A percentile compares a stretch with the other conserved stretches of the same genome.
These are phyloP conservation scores for Sterna hirundo DNA, from an alignment of 2,113 vertebrate species.

Conservation along the genomic window DNA sequence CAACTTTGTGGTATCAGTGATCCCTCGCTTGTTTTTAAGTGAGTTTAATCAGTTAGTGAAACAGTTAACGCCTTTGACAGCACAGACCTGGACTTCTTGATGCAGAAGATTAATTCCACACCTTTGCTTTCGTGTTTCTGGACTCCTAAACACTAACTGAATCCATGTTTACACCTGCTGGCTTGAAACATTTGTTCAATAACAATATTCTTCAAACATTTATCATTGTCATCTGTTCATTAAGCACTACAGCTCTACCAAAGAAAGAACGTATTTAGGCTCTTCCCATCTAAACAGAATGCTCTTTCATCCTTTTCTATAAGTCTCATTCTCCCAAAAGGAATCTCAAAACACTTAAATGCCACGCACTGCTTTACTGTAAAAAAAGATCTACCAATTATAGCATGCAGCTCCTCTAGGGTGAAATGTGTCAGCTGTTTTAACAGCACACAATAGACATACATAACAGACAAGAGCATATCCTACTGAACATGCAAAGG, in stretches of 20 bases:
- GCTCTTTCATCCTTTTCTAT: neutral
- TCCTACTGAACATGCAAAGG: neutral
- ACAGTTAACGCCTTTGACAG: neutral
- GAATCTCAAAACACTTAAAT: neutral
- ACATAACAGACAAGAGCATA: neutral
- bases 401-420: neutral
- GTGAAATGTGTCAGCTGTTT: neutral
- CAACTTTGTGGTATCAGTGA: neutral
- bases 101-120: neutral
- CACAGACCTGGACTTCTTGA: neutral
- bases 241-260: neutral
- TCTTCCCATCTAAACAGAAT: neutral
- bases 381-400: neutral
- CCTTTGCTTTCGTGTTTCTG: neutral
- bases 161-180: neutral
- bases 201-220: neutral
- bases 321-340: neutral
- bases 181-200: neutral
- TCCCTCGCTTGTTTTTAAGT: neutral
- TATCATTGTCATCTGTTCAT: conserved; percentile 18
- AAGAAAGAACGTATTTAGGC: neutral
- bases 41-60: neutral
- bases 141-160: neutral
- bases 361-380: neutral
- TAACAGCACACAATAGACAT: neutral